These are phyloP conservation scores for Agrilus planipennis DNA, from an alignment of 1,140 invertebrate genomes.

Conservation along the genomic window DNA sequence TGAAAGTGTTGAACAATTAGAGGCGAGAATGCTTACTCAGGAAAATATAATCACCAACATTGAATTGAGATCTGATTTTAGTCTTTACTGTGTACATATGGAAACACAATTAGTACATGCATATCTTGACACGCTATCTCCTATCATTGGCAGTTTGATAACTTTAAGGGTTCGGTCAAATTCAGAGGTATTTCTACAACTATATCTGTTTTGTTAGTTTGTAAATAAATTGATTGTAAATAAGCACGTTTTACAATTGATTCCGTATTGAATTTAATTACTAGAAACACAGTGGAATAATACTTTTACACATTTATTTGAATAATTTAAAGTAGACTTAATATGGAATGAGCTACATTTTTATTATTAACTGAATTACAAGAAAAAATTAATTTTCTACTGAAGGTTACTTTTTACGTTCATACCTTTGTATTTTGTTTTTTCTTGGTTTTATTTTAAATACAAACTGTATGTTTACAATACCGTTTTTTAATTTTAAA, in stretches of 20 bases:
- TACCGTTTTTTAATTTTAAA: no score
- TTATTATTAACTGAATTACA: no score
- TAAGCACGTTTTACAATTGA: not conserved
- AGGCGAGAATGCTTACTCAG: constrained; percentile 57
- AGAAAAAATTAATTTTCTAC: not conserved
- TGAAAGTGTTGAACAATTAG: constrained; percentile 54
- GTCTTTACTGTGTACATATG: constrained; percentile 58
- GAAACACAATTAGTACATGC: constrained; percentile 60
- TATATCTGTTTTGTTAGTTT: no score
- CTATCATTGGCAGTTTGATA: constrained; percentile 48
- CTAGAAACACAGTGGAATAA: not conserved
- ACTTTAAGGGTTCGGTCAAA: constrained; percentile 48
- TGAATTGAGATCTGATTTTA: constrained; percentile 57
- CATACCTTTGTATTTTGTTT: constrained; percentile 1
- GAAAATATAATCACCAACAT: constrained; percentile 58
- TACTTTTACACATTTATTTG: not conserved
- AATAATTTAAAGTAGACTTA: not conserved
- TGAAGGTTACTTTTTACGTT: not conserved
- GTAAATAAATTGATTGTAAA: not conserved
- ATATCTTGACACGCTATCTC: constrained; percentile 52
- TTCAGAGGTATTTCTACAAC: constrained; percentile 43
- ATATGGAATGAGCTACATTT: not conserved
- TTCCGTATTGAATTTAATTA: not conserved
- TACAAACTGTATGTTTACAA: constrained; percentile 2
- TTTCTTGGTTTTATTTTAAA: constrained; percentile 5